phyloP scores from a whole-genome alignment of 2,888 invertebrate species.

The Oeneis ivallda region DNA sequence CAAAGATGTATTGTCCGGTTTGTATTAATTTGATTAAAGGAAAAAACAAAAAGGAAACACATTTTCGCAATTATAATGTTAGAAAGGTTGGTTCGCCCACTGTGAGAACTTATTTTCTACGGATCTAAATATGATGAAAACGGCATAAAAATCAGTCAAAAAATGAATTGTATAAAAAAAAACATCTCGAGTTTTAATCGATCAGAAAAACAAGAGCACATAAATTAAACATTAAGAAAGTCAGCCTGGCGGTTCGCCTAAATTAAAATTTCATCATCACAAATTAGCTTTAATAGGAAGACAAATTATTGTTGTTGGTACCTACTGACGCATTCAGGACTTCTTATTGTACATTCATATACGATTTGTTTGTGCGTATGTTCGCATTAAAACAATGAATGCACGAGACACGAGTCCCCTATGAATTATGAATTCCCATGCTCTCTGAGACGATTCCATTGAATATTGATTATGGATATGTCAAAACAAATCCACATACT shows the following conservation, averaged over 20 bases:
- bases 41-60: too few species aligned
- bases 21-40: too few species aligned
- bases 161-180: too few species aligned
- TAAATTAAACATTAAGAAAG: conserved; percentile 7
- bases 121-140: too few species aligned
- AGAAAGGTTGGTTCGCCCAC: too few species aligned
- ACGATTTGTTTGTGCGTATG: conserved; percentile 20
- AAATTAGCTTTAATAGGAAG: conserved; percentile 11
- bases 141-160: too few species aligned
- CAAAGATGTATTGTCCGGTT: neutral
- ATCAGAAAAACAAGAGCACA: neutral
- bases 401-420: conserved; percentile 26
- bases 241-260: neutral
- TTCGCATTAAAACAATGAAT: conserved; percentile 31
- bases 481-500: conserved; percentile 51
- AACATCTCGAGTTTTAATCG: neutral
- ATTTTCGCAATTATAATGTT: too few species aligned
- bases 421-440: conserved; percentile 38
- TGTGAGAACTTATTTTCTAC: too few species aligned
- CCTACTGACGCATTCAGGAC: conserved; percentile 18
- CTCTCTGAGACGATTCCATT: conserved; percentile 38
- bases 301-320: neutral
- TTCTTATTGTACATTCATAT: neutral
- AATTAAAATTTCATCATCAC: conserved; percentile 17
- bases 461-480: conserved; percentile 47